phyloP scores from a whole-genome alignment of 2,888 invertebrate species.

The Tipula helvola region DNA sequence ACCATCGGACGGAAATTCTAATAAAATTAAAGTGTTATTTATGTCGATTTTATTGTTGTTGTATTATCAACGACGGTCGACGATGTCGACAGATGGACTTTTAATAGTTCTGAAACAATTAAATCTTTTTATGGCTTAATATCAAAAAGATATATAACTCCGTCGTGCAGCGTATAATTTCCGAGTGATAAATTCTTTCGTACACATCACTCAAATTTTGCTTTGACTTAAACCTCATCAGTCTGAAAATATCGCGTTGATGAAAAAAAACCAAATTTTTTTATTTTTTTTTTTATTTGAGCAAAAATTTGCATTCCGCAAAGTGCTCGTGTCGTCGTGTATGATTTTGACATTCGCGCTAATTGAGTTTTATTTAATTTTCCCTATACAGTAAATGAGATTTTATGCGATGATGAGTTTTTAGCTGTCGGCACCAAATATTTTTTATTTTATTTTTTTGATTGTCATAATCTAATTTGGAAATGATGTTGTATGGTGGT shows the following conservation, averaged over 20 bases:
- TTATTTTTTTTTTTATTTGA: neutral
- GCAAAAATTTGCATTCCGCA: neutral
- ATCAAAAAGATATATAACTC: neutral
- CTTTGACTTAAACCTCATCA: no score
- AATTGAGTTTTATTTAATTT: neutral
- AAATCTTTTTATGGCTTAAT: neutral
- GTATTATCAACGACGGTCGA: neutral
- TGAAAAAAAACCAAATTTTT: neutral
- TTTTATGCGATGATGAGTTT: neutral
- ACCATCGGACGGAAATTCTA: neutral
- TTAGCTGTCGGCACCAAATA: neutral
- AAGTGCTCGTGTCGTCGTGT: neutral
- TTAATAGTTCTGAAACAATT: neutral
- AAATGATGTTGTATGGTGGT: neutral
- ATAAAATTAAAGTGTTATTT: neutral
- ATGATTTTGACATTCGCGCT: neutral
- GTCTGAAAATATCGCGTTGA: neutral
- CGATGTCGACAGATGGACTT: neutral
- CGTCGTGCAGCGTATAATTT: neutral
- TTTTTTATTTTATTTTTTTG: neutral
- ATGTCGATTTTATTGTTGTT: neutral
- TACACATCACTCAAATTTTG: neutral
- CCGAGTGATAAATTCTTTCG: neutral
- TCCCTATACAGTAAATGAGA: neutral
- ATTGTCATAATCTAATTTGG: neutral